phyloP scores from a whole-genome alignment of 2,113 vertebrate species.

The Heliornis fulica region DNA sequence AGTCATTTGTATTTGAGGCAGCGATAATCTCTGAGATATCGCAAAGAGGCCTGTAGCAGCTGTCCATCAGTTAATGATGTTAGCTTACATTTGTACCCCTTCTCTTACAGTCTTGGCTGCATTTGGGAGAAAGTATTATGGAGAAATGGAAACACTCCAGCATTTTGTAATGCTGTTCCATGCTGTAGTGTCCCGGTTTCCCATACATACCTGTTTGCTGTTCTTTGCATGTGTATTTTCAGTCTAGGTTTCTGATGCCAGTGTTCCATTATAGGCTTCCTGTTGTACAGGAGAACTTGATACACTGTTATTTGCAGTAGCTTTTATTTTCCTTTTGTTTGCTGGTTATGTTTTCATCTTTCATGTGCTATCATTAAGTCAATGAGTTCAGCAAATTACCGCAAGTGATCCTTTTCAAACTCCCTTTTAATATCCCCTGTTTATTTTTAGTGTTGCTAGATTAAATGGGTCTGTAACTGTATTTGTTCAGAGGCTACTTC shows the following conservation, averaged over 20 bases:
- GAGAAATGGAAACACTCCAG: not conserved
- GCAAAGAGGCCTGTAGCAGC: not conserved
- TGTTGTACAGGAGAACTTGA: not conserved
- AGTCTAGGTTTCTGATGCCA: not conserved
- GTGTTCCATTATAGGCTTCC: not conserved
- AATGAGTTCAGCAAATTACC: not conserved
- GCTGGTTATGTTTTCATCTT: not conserved
- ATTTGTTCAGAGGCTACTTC: slow-evolving; percentile 1
- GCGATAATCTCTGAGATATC: not conserved
- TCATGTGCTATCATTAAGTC: not conserved
- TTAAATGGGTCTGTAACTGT: slow-evolving; percentile 18
- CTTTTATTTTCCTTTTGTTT: slow-evolving; percentile 1
- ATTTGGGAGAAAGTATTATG: not conserved
- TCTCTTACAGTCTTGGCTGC: not conserved
- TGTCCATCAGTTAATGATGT: not conserved
- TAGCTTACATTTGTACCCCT: not conserved
- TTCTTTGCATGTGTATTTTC: not conserved
- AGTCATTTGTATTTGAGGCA: not conserved
- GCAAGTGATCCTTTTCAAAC: not conserved
- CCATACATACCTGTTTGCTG: not conserved
- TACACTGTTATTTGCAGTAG: not conserved
- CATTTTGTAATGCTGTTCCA: not conserved
- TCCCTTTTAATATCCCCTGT: not conserved
- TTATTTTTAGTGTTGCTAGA: slow-evolving; percentile 18
- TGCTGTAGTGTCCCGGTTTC: not conserved